Evolutionary conservation across 37 sponge, comb jelly and placozoan species (phyloP), one percentile per base, ranked within the genome.

Genomic region (Petrosia ficiformis): DNA sequence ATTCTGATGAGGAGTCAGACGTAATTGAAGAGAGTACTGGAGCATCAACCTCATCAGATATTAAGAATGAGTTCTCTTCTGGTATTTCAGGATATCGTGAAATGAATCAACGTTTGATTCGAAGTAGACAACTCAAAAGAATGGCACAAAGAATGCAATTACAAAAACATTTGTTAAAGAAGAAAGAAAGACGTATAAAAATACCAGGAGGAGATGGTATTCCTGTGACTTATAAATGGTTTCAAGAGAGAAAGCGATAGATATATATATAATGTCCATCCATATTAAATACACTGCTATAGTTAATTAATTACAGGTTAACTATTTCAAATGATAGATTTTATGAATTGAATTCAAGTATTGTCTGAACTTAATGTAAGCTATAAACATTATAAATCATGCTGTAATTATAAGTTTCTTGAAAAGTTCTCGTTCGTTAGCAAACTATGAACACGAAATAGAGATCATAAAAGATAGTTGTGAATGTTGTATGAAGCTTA

Each of bases 221-320:
- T 14, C 80, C 82, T 3, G 8, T 59, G 1, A 78, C 65, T 1
- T 91, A 91, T 75, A 91, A 63, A 48, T 91, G 92, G 92, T 73
- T 73, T 40, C 81, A 65, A 74, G 86, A 91, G 65, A 39, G 92
- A 25, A 77, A 76, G 64, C 77, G 59, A 61, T 91, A 48, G 54
- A 48, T 48, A 48, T n/a, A n/a, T n/a, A n/a, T n/a, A n/a, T n/a
- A n/a, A n/a, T n/a, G n/a, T n/a, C n/a, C n/a, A n/a, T n/a, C n/a
- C n/a, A n/a, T n/a, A n/a, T n/a, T n/a, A n/a, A n/a, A n/a, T n/a
- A n/a, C n/a, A n/a, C n/a, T n/a, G n/a, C n/a, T n/a, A n/a, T n/a
- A n/a, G n/a, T n/a, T n/a, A n/a, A n/a, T n/a, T n/a, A n/a, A n/a
- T n/a, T n/a, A n/a, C n/a, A n/a, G n/a, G n/a, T n/a, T n/a, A n/a